phyloP scores from a whole-genome alignment of 1,140 invertebrate genomes.

The Phortica variegata region DNA sequence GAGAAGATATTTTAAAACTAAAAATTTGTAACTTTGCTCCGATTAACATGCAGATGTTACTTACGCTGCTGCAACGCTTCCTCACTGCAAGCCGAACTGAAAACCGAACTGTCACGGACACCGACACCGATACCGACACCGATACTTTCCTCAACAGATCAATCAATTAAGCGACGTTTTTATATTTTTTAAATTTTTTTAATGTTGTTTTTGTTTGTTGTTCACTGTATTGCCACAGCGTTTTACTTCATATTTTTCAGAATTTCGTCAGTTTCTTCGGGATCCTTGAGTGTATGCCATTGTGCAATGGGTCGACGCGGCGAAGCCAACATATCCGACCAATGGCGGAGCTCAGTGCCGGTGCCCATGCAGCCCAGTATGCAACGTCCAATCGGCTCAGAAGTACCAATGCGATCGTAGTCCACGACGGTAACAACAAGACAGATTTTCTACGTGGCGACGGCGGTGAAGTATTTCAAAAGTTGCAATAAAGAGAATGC shows the following conservation, averaged over 20 bases:
- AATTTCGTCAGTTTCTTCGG: constrained; percentile 80
- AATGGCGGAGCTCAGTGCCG: constrained; percentile 97
- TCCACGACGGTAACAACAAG: constrained; percentile 98
- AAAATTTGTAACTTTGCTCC: too few relatives aligned
- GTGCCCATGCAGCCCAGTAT: constrained; percentile 96
- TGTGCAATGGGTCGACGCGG: constrained; percentile 98
- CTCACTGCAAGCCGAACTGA: too few relatives aligned
- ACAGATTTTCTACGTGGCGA: constrained; percentile 91
- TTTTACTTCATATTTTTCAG: constrained; percentile 56
- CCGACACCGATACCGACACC: too few relatives aligned
- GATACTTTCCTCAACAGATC: too few relatives aligned
- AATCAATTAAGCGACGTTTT: too few relatives aligned
- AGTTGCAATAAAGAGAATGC: constrained; percentile 6
- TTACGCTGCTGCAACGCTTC: too few relatives aligned
- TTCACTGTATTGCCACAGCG: too few relatives aligned
- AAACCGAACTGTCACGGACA: too few relatives aligned
- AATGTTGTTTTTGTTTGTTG: too few relatives aligned
- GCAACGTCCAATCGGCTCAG: constrained; percentile 97
- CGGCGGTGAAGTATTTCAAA: constrained; percentile 16
- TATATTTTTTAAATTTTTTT: background rate
- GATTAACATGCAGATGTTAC: too few relatives aligned
- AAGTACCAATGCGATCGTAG: constrained; percentile 99
- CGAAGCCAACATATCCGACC: constrained; percentile 99
- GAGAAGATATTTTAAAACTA: too few relatives aligned
- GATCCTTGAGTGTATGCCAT: constrained; percentile 98